A percentile compares a stretch with the other conserved stretches of the same genome.
Evolutionary conservation across 2,797 vertebrate genomes (phyloP).

Genomic region (Gila robusta): DNA sequence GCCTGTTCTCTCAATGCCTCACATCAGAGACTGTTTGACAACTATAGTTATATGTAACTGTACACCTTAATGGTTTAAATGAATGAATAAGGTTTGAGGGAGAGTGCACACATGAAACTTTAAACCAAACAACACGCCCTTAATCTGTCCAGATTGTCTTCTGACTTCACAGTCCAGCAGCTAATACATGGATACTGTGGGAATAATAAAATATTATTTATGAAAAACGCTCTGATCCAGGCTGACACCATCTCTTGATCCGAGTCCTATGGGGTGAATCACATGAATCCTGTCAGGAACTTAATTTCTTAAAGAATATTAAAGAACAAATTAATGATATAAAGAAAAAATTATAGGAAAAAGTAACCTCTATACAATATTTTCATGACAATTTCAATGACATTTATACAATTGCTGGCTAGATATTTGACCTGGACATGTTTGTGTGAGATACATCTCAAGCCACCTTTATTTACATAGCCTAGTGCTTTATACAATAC

Average conservation of each 20-base stretch:
- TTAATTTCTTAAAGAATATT: not conserved
- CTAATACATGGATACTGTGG: constrained; percentile 9
- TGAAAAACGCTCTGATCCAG: not conserved
- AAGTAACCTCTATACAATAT: not conserved
- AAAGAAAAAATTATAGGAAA: not conserved
- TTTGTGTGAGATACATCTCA: not conserved
- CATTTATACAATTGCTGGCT: not conserved
- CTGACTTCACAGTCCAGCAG: constrained; percentile 10
- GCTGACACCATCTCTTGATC: not conserved
- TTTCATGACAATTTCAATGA: not conserved
- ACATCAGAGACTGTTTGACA: constrained; percentile 36
- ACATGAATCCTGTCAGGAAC: not conserved
- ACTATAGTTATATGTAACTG: constrained; percentile 32
- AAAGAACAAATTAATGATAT: not conserved
- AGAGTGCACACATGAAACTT: constrained; percentile 38
- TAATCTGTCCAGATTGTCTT: constrained; percentile 39
- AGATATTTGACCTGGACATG: not conserved
- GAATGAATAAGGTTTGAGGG: constrained; percentile 41
- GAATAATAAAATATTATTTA: constrained; percentile 7
- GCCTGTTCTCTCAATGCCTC: constrained; percentile 31
- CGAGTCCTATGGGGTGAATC: not conserved
- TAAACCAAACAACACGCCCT: constrained; percentile 48
- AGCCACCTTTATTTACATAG: not conserved
- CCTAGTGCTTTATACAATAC: not conserved
- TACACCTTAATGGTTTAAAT: constrained; percentile 45